These are phyloP conservation scores for Melanostoma scalare DNA, from an alignment of 2,888 invertebrate species.

Conservation along the genomic window DNA sequence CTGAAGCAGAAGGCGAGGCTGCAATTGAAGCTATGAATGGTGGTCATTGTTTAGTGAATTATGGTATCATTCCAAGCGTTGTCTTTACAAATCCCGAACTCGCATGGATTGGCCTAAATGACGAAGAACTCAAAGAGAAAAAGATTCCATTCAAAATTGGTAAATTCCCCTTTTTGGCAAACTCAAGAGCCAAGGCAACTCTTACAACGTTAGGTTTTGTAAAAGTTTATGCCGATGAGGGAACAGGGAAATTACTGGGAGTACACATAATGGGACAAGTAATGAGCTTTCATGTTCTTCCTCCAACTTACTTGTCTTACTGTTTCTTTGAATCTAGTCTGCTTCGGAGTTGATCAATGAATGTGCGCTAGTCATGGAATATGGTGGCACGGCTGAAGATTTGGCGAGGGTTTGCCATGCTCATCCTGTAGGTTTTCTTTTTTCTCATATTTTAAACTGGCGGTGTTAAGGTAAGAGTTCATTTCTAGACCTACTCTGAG, in stretches of 20 bases:
- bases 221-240: constrained; percentile 95
- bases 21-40: constrained; percentile 96
- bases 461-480: constrained; percentile 46
- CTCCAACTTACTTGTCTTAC: neutral
- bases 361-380: constrained; percentile 98
- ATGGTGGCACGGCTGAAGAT: constrained; percentile 99
- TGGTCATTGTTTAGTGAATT: constrained; percentile 98
- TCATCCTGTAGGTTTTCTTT: constrained; percentile 90
- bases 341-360: constrained; percentile 99
- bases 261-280: constrained; percentile 98
- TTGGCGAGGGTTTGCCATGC: constrained; percentile 99
- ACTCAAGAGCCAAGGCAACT: constrained; percentile 99
- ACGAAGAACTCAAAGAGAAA: constrained; percentile 97
- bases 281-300: constrained; percentile 78
- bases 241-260: constrained; percentile 96
- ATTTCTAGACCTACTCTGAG: constrained; percentile 95
- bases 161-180: constrained; percentile 98
- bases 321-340: constrained; percentile 82
- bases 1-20: constrained; percentile 98
- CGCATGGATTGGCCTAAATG: constrained; percentile 98
- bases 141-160: constrained; percentile 97
- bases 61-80: constrained; percentile 99
- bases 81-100: constrained; percentile 99
- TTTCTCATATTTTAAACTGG: neutral
- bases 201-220: constrained; percentile 98